Conservation (phyloP, 2,888 invertebrate species). For the Sphinx pinastri region DNA sequence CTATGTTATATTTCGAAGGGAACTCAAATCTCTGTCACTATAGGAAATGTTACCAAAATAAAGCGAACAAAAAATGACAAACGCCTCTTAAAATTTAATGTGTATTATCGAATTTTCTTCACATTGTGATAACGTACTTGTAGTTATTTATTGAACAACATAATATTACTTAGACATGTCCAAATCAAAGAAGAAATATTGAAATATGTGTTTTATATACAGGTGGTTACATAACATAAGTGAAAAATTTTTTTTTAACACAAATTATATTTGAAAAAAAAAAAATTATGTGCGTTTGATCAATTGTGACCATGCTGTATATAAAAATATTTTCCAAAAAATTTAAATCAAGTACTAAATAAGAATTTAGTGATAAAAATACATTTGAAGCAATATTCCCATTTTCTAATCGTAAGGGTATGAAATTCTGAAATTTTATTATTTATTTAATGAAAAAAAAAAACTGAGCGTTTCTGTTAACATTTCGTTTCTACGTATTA, state of each 20-base stretch:
- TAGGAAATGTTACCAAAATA: too few species aligned
- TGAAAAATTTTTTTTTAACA: too few species aligned
- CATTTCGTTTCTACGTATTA: slow-evolving; percentile 38
- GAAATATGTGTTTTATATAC: slow-evolving; percentile 1
- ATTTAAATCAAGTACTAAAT: slow-evolving; percentile 12
- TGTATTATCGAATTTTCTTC: neutral
- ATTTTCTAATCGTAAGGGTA: slow-evolving; percentile 31
- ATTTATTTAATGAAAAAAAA: slow-evolving; percentile 17
- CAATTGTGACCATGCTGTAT: slow-evolving; percentile 2
- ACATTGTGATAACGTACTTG: neutral
- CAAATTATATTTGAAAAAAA: too few species aligned
- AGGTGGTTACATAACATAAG: slow-evolving; percentile 2
- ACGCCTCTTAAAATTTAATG: too few species aligned
- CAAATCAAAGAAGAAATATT: slow-evolving; percentile 8
- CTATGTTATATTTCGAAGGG: too few species aligned
- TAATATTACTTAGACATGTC: slow-evolving; percentile 17
- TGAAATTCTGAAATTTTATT: slow-evolving; percentile 36
- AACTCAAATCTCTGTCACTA: too few species aligned
- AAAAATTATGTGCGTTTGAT: neutral
- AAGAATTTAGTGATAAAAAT: slow-evolving; percentile 29
- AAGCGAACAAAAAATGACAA: neutral
- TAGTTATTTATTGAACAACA: slow-evolving; percentile 7
- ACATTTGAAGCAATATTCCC: slow-evolving; percentile 44
- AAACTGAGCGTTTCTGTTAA: slow-evolving; percentile 10
- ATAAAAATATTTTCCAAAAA: neutral